A percentile compares a stretch with the other conserved stretches of the same genome.
Conservation (phyloP, 2,113 vertebrate species). For the mouse (Mus musculus) region GRCm39 chr4:155562001-155562500, state of each 20-base stretch:
- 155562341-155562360: not conserved
- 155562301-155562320: not conserved
- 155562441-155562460: not conserved
- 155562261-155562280: not conserved
- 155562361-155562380: not conserved
- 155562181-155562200: not conserved
- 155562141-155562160: not conserved
- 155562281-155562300: not conserved
- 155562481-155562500: not conserved
- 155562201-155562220: not conserved
- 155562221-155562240: not conserved
- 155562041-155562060: not conserved
- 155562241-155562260: not conserved
- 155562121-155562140: not conserved
- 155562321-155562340: not conserved
- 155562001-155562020: not conserved
- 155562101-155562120: not conserved
- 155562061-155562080: not conserved
- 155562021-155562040: not conserved
- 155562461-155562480: not conserved
- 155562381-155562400: not conserved
- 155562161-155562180: no score
- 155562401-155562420: not conserved
- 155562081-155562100: not conserved
- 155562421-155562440: not conserved